Base-by-base conservation (phyloP, 2,113 vertebrate species). In the Trematomus loennbergii region DNA sequence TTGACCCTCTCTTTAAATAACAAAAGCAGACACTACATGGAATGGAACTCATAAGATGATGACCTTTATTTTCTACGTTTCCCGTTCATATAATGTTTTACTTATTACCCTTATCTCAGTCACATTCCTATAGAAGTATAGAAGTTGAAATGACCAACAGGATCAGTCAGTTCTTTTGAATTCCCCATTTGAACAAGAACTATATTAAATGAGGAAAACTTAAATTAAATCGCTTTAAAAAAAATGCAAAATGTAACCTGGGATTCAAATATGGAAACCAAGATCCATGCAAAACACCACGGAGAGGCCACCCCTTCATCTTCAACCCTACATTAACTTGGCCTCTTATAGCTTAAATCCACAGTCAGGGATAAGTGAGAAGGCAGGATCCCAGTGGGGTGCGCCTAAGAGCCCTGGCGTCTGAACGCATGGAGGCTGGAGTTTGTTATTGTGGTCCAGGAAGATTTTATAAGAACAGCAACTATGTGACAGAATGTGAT, bases 241-340 rank as follows among this genome's bases (percentile, higher is more conserved):
- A 81, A 82, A 45, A 40, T 36, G 33, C 29, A 55, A 25, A 82
- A 75, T 78, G 65, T 46, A 49, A 83, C 64, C 78, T 70, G 33
- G 33, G n/a, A 78, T 82, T 85, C 68, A 65, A 65, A 63, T 70
- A 59, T 36, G 10, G 40, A 75, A 85, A 71, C 57, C 3, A n/a
- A 74, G 49, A 75, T 58, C 53, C 15, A 84, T 68, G 67, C 68
- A 81, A 72, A 48, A 74, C 36, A 74, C 69, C 7, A 20, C 40
- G 46, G 61, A 49, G 86, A 84, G 87, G 81, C 59, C 46, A 62
- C 46, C 12, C 15, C 50, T 77, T 80, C 81, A 88, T 84, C 85
- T 87, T 78, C 76, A 88, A 58, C 82, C 78, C 83, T 81, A 88
- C 85, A 91, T 92, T 87, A 92, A 87, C 64, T 75, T 85, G 67